Evolutionary conservation across 2,797 vertebrate species (phyloP).

Genomic region (Acipenser oxyrinchus): DNA sequence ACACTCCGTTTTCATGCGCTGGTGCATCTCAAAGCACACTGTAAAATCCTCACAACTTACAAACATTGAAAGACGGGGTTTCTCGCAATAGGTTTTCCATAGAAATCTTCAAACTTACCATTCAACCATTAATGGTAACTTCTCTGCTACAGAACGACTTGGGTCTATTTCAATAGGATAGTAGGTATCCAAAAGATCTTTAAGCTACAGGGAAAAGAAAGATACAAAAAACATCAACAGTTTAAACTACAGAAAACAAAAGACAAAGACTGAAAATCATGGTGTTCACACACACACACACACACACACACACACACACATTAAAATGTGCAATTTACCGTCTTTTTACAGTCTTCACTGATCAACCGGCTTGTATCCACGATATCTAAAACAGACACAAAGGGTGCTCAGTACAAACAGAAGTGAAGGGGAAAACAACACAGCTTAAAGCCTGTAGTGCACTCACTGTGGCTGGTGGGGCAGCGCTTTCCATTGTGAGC

Average conservation of each 20-base stretch:
- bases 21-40: too few relatives aligned
- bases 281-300: too few relatives aligned
- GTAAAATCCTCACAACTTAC: too few relatives aligned
- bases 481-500: slow-evolving; percentile 72
- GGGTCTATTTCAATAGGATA: slow-evolving; percentile 88
- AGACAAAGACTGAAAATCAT: too few relatives aligned
- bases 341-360: slow-evolving; percentile 63
- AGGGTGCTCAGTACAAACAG: not conserved
- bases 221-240: not conserved
- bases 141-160: slow-evolving; percentile 61
- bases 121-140: slow-evolving; percentile 81
- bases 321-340: slow-evolving; percentile 33
- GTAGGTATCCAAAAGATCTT: slow-evolving; percentile 69
- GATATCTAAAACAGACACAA: slow-evolving; percentile 67
- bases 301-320: too few relatives aligned
- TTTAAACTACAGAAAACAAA: too few relatives aligned
- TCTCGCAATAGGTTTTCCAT: too few relatives aligned
- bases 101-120: slow-evolving; percentile 60
- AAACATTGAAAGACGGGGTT: too few relatives aligned
- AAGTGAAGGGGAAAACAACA: not conserved
- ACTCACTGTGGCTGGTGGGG: slow-evolving; percentile 88
- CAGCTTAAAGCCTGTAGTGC: too few relatives aligned
- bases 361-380: slow-evolving; percentile 76
- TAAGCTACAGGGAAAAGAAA: slow-evolving; percentile 50
- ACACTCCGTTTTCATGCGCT: too few relatives aligned